Conservation (phyloP, 2,888 invertebrate species). For the Stenichneumon culpator region DNA sequence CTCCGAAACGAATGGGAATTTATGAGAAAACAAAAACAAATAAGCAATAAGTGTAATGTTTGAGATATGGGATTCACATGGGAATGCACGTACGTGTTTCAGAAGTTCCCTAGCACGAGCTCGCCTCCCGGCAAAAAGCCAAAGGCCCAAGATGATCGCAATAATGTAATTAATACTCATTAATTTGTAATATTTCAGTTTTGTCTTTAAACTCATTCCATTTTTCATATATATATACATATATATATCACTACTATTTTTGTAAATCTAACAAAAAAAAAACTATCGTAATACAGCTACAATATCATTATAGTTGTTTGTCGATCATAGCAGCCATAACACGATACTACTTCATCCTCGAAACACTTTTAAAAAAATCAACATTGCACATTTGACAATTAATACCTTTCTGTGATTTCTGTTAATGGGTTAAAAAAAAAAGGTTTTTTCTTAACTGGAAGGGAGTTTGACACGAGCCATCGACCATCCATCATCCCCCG, state of each 20-base stretch:
- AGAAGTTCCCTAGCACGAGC: slow-evolving; percentile 84
- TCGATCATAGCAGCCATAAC: slow-evolving; percentile 71
- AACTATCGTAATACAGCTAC: slow-evolving; percentile 64
- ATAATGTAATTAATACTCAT: slow-evolving; percentile 84
- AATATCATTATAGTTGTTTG: slow-evolving; percentile 70
- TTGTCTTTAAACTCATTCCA: slow-evolving; percentile 60
- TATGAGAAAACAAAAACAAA: slow-evolving; percentile 53
- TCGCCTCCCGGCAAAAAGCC: slow-evolving; percentile 84
- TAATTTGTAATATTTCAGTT: slow-evolving; percentile 82
- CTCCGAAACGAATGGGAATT: slow-evolving; percentile 52
- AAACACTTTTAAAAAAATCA: slow-evolving; percentile 50
- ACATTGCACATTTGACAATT: slow-evolving; percentile 37
- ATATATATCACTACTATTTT: slow-evolving; percentile 68
- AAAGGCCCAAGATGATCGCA: slow-evolving; percentile 84
- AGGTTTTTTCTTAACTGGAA: slow-evolving; percentile 60
- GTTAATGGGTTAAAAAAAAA: slow-evolving; percentile 52
- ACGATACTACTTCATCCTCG: slow-evolving; percentile 64
- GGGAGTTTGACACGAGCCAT: slow-evolving; percentile 69
- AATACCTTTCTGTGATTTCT: slow-evolving; percentile 30
- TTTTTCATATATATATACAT: slow-evolving; percentile 46
- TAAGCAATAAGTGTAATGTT: slow-evolving; percentile 69
- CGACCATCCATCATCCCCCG: slow-evolving; percentile 71
- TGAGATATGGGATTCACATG: slow-evolving; percentile 77
- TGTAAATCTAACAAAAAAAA: slow-evolving; percentile 53
- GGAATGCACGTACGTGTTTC: slow-evolving; percentile 84